These are phyloP conservation scores for Myanophis thanlyinensis DNA, from an alignment of 2,113 vertebrate genomes.

Conservation along the genomic window DNA sequence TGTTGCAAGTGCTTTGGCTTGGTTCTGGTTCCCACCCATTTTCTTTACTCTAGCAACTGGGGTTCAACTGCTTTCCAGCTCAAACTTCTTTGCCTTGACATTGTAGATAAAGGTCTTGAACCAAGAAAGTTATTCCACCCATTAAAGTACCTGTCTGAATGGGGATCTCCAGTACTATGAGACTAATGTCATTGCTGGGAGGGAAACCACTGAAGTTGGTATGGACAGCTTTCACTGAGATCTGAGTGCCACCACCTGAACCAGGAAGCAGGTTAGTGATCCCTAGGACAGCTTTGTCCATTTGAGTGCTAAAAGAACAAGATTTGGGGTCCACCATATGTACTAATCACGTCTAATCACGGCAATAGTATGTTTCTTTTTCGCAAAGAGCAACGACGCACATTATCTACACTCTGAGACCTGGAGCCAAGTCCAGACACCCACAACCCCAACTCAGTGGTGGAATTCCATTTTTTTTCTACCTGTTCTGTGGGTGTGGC, in stretches of 20 bases:
- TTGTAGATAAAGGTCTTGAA: neutral
- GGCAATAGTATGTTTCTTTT: neutral
- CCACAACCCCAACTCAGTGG: neutral
- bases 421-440: neutral
- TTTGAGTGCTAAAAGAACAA: neutral
- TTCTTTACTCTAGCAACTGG: neutral
- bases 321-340: neutral
- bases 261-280: neutral
- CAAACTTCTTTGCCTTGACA: neutral
- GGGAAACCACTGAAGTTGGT: neutral
- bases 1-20: neutral
- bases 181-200: constrained; percentile 1
- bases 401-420: neutral
- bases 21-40: neutral
- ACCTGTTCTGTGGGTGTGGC: too few species aligned
- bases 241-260: neutral
- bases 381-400: neutral
- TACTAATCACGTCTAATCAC: neutral
- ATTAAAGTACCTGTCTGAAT: neutral
- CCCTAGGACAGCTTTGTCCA: constrained; percentile 3
- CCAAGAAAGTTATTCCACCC: neutral
- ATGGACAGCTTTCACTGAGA: neutral
- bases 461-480: too few species aligned
- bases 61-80: neutral
- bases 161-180: constrained; percentile 18